Base-by-base conservation (phyloP, 2,888 invertebrate species). In the Heliconius ismenius region DNA sequence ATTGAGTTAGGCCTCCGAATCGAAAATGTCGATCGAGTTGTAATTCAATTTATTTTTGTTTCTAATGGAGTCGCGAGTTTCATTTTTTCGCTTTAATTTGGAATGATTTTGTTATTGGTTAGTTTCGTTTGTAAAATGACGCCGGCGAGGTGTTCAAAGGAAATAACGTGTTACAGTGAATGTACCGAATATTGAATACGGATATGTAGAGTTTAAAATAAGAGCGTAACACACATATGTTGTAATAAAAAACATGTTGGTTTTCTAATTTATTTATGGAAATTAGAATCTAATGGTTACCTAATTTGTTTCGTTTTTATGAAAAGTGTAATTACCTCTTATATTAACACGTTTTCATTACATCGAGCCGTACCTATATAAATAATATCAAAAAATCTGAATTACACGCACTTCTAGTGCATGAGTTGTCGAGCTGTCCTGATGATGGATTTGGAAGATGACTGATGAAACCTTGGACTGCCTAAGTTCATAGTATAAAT, bases 41-140 rank as follows among this genome's bases (percentile, higher is more conserved):
- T 94, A 93, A 93, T 93, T 93, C 90, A 92, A 94, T 94, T 94
- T 94, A 92, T 94, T 94, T 93, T 93, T 93, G 93, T 94, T 94
- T 94, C 93, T 92, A 93, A 93, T 93, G 93, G 92, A 93, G 92
- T 92, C 90, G 86, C 89, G 85, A 89, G 86, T 90, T 92, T 91
- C 89, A 91, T 87, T 89, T 89, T 87, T 90, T 91, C 88, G 84
- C 85, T 89, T 92, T 91, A 91, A 93, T 93, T 92, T 89, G 88
- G 86, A 88, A 89, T 90, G 87, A 90, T 91, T 90, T 68, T 75
- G 76, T 70, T 78, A 76, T 62, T 75, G 74, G 78, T 65, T 75
- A 75, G 73, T 73, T 75, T 60, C 26, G 69, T 65, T 75, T 70
- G 54, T 32, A 73, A 60, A 62, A 69, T 75, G 39, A 43, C 69